Conservation (phyloP, 2,797 vertebrate species). For the Phoebastria nigripes region DNA sequence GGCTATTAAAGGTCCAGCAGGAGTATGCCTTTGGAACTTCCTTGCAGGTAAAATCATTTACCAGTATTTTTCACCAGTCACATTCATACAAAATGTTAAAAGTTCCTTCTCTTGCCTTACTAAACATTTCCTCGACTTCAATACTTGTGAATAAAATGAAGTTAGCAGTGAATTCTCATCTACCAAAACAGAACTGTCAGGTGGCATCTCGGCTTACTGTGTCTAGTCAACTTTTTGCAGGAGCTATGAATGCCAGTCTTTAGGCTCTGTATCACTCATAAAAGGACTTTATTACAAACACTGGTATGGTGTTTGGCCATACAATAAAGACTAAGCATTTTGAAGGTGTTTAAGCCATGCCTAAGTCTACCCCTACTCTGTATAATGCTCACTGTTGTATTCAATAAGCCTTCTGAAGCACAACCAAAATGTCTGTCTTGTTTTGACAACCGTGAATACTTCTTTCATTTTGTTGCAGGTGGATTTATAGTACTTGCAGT, state of each 20-base stretch:
- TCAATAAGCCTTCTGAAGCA: not conserved
- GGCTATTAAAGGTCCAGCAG: constrained; percentile 90
- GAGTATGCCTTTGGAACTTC: constrained; percentile 92
- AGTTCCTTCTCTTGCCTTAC: not conserved
- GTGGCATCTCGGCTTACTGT: not conserved
- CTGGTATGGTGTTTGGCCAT: not conserved
- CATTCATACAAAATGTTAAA: not conserved
- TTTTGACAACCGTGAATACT: not conserved
- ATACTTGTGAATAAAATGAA: not conserved
- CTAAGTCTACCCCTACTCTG: not conserved
- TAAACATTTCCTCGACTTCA: not conserved
- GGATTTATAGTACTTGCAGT: constrained; percentile 78
- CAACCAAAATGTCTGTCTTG: not conserved
- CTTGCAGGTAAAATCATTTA: constrained; percentile 83
- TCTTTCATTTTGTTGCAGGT: constrained; percentile 72
- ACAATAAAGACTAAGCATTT: not conserved
- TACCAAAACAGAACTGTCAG: not conserved
- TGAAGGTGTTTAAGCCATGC: not conserved
- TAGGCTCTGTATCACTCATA: not conserved
- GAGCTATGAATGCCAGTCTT: not conserved
- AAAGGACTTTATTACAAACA: not conserved
- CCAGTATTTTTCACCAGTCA: not conserved
- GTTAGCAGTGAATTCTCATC: not conserved
- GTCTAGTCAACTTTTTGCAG: not conserved
- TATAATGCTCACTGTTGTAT: not conserved